Conservation (phyloP, 2,113 vertebrate species). For the Coturnix japonica region DNA sequence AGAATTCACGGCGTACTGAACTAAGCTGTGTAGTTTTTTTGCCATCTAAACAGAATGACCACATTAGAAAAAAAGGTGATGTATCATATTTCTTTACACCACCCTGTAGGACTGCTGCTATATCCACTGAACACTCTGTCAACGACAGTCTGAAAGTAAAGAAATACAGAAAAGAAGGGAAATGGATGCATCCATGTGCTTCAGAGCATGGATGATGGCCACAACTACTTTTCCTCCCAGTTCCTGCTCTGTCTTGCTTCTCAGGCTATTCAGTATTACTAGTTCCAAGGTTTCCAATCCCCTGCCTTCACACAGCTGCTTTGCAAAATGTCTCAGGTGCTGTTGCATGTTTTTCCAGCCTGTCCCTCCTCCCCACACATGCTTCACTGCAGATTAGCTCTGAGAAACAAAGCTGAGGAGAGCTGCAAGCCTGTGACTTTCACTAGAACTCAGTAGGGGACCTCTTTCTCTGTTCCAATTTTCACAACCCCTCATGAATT, state of each 20-base stretch:
- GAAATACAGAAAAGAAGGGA: neutral
- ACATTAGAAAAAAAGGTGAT: neutral
- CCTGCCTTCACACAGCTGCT: neutral
- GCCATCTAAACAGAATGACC: neutral
- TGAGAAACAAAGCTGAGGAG: neutral
- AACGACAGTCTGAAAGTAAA: neutral
- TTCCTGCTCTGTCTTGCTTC: neutral
- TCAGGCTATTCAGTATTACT: neutral
- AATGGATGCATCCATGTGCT: neutral
- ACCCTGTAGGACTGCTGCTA: neutral
- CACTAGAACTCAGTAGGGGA: neutral
- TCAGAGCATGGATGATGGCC: neutral
- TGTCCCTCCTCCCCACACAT: neutral
- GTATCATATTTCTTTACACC: neutral
- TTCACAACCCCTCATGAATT: neutral
- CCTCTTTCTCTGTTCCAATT: accelerated
- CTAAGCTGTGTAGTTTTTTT: neutral
- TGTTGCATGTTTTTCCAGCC: neutral
- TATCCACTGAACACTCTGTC: accelerated
- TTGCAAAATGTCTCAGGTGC: accelerated
- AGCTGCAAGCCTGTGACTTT: neutral
- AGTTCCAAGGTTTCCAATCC: neutral
- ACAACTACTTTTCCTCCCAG: neutral
- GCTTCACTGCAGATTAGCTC: neutral
- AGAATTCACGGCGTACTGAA: neutral